These are phyloP conservation scores for Ceyx margarethae DNA, from an alignment of 2,113 vertebrate species.

Conservation along the genomic window DNA sequence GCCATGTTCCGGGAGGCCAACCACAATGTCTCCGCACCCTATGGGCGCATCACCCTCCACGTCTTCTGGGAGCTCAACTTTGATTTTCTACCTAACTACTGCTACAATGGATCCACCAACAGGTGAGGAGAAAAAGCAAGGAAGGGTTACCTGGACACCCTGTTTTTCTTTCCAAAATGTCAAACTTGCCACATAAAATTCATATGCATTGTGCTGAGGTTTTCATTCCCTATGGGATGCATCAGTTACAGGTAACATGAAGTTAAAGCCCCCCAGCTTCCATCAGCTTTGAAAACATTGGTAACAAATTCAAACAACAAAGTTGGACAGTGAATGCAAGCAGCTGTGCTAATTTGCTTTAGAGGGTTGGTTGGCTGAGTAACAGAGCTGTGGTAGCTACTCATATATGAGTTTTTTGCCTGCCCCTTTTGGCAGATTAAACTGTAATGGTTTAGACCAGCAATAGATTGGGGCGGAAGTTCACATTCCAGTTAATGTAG, in stretches of 20 bases:
- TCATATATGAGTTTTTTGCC: neutral
- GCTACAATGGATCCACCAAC: conserved; percentile 98
- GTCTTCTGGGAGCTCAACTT: conserved; percentile 99
- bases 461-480: neutral
- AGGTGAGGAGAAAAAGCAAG: conserved; percentile 74
- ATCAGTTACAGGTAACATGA: neutral
- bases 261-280: neutral
- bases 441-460: neutral
- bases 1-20: conserved; percentile 99
- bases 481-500: neutral
- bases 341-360: neutral
- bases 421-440: neutral
- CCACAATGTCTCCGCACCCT: conserved; percentile 98
- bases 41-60: conserved; percentile 96
- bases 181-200: neutral
- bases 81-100: conserved; percentile 98
- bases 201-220: accelerated
- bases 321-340: neutral
- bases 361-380: neutral
- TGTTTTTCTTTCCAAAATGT: neutral
- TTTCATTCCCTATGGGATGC: neutral
- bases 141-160: neutral
- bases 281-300: neutral
- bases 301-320: neutral
- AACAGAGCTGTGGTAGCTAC: neutral